Evolutionary conservation across 2,888 invertebrate species (phyloP).

Genomic region (Plusia festucae): DNA sequence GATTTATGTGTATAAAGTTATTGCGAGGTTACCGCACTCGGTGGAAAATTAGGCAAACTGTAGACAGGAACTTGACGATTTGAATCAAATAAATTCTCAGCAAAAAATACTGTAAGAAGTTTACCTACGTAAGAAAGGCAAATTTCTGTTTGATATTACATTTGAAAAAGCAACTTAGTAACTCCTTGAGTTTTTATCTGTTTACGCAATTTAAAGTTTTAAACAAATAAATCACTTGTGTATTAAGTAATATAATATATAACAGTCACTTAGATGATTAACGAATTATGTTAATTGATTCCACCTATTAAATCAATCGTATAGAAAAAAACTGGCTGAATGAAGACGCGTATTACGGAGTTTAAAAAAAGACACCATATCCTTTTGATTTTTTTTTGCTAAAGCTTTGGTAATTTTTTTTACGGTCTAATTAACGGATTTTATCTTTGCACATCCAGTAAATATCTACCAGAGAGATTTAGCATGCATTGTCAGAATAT

Average conservation of each 20-base stretch:
- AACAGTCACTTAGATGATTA: background rate
- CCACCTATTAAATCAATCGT: background rate
- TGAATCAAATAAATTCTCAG: background rate
- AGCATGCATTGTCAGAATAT: too few relatives aligned
- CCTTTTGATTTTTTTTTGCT: background rate
- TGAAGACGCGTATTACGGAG: too few relatives aligned
- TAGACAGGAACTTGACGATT: slow-evolving; percentile 6
- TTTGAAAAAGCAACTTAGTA: slow-evolving; percentile 1
- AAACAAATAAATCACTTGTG: background rate
- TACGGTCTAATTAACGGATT: too few relatives aligned
- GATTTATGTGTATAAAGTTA: slow-evolving; percentile 10
- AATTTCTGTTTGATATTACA: background rate
- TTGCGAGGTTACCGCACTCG: slow-evolving; percentile 8
- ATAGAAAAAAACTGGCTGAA: background rate
- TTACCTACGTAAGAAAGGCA: background rate
- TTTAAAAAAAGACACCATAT: background rate
- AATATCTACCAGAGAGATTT: too few relatives aligned
- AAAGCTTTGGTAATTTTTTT: too few relatives aligned
- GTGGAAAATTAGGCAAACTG: slow-evolving; percentile 5
- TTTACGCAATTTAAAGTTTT: background rate
- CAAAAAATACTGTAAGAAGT: background rate
- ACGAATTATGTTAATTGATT: slow-evolving; percentile 3
- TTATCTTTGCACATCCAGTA: too few relatives aligned
- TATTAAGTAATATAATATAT: background rate
- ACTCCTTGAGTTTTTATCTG: background rate